Percentiles rank a stretch among this genome's conserved stretches.
phyloP scores from a whole-genome alignment of 2,888 invertebrate species.

The Apocheima hispidaria region DNA sequence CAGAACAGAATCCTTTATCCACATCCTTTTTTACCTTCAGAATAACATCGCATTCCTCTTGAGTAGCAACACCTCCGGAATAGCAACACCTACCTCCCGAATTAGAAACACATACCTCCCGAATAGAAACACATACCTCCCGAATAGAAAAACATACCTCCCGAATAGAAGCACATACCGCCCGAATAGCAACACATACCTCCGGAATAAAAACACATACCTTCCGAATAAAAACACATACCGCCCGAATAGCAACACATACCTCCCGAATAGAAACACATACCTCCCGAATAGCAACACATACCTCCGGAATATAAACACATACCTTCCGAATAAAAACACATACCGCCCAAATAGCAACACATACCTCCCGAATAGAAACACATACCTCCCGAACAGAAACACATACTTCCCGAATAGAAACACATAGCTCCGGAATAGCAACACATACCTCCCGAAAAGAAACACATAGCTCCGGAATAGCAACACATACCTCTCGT shows the following conservation, averaged over 20 bases:
- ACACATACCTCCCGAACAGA: background rate
- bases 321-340: background rate
- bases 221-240: background rate
- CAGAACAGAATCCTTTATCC: too few species aligned
- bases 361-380: background rate
- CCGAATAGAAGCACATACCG: too few species aligned
- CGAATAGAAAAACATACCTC: too few species aligned
- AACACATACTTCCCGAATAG: background rate
- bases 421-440: background rate
- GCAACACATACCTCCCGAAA: background rate
- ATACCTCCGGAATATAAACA: background rate
- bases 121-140: too few species aligned
- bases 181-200: too few species aligned
- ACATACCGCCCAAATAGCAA: background rate
- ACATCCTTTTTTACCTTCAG: too few species aligned
- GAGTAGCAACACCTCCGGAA: too few species aligned
- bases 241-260: background rate
- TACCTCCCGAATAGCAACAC: background rate
- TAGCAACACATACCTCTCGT: slow-evolving; percentile 77
- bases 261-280: background rate
- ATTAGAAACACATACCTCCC: too few species aligned
- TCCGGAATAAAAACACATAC: background rate
- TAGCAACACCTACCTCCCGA: too few species aligned
- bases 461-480: background rate
- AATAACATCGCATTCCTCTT: too few species aligned